A percentile compares a stretch with the other conserved stretches of the same genome.
phyloP scores from a whole-genome alignment of 2,888 invertebrate genomes.

The Meteorus colon region DNA sequence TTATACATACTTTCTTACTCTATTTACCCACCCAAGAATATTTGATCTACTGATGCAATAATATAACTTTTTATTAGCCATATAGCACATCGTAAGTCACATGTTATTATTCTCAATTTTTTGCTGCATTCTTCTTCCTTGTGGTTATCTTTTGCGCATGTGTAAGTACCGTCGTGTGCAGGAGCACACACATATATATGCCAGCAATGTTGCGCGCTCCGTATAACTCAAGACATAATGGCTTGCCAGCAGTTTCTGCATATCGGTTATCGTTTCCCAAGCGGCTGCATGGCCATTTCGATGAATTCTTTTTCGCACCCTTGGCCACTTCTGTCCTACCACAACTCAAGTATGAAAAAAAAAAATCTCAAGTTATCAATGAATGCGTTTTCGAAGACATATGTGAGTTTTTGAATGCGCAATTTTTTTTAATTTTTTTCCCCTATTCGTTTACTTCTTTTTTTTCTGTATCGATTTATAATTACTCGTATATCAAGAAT shows the following conservation, averaged over 20 bases:
- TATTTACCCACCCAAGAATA: background rate
- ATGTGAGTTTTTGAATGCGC: background rate
- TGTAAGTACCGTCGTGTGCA: background rate
- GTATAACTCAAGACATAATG: constrained; percentile 64
- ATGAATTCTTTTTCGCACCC: constrained; percentile 17
- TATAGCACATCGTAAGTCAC: constrained; percentile 19
- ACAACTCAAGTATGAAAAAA: background rate
- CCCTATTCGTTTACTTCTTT: background rate
- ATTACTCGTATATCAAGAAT: constrained; percentile 6
- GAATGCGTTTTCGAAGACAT: too few relatives aligned
- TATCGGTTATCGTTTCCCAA: constrained; percentile 60
- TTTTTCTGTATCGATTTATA: background rate
- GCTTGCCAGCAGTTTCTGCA: constrained; percentile 58
- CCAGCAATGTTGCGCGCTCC: constrained; percentile 48
- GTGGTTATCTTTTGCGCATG: background rate
- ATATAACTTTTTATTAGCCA: constrained; percentile 4
- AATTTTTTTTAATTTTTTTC: background rate
- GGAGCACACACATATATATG: constrained; percentile 39
- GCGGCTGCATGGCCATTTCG: constrained; percentile 35
- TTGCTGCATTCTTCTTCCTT: background rate
- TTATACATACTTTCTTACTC: background rate
- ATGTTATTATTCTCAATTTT: constrained; percentile 5
- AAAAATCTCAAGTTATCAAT: background rate
- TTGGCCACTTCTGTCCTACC: background rate
- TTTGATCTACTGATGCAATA: background rate